Percentiles rank a stretch among this genome's conserved stretches.
phyloP scores from a whole-genome alignment of 1,140 invertebrate species.

The Papilio dardanus region DNA sequence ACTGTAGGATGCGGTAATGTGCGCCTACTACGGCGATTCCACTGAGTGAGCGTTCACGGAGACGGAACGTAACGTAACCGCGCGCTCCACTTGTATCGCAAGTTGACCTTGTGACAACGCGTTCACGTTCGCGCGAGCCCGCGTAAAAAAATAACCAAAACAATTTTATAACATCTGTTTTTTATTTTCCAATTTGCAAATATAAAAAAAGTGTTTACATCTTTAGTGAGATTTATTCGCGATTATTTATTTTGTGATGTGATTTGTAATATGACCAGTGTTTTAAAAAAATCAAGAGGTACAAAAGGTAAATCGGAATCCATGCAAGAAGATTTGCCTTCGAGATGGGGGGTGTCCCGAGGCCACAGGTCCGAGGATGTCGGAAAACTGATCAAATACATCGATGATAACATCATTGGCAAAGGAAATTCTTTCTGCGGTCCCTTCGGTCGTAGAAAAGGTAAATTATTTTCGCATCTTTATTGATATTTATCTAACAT shows the following conservation, averaged over 20 bases:
- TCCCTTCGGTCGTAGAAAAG: conserved; percentile 91
- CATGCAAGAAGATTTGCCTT: conserved; percentile 78
- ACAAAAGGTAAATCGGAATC: conserved; percentile 79
- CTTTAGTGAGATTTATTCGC: conserved; percentile 44
- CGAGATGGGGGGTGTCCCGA: conserved; percentile 66
- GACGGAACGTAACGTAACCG: neutral
- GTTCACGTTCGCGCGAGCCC: conserved; percentile 27
- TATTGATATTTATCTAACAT: conserved; percentile 6
- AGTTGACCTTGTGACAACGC: conserved; percentile 35
- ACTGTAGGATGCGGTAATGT: conserved; percentile 15
- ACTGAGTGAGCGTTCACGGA: conserved; percentile 15
- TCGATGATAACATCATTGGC: conserved; percentile 91
- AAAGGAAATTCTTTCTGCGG: conserved; percentile 90
- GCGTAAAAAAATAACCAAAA: conserved; percentile 21
- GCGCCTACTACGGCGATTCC: conserved; percentile 28
- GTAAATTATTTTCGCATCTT: conserved; percentile 76
- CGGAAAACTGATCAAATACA: conserved; percentile 88
- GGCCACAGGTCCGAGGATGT: conserved; percentile 85
- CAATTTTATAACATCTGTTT: neutral
- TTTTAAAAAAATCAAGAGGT: conserved; percentile 77
- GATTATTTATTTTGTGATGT: conserved; percentile 64
- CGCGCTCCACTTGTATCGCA: conserved; percentile 19
- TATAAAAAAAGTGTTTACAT: conserved; percentile 51
- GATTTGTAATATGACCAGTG: conserved; percentile 76
- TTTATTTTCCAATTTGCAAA: neutral